phyloP scores from a whole-genome alignment of 35 echinoderm and acorn worm species.

The Hemicentrotus pulcherrimus region DNA sequence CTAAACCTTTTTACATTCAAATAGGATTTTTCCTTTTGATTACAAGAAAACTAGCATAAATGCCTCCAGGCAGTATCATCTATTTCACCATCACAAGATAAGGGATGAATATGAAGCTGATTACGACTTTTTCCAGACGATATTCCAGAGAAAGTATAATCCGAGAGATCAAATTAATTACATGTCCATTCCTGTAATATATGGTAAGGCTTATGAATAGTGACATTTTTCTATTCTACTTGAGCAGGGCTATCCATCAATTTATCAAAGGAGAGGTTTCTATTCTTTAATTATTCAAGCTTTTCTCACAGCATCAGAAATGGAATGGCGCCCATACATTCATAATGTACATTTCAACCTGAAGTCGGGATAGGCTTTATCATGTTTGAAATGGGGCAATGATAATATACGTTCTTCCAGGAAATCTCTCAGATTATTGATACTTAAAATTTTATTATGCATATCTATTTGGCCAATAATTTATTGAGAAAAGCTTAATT shows the following conservation, averaged over 20 bases:
- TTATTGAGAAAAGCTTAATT: too few species aligned
- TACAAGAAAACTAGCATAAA: not conserved
- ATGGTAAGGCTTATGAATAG: not conserved
- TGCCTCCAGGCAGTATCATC: not conserved
- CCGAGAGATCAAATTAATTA: not conserved
- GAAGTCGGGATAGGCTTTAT: not conserved
- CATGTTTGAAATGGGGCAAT: not conserved
- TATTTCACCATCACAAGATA: not conserved
- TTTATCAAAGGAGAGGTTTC: not conserved
- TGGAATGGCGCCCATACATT: not conserved
- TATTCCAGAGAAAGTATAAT: not conserved
- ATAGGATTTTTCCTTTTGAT: not conserved
- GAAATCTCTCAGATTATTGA: too few species aligned
- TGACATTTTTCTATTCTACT: not conserved
- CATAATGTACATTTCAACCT: not conserved
- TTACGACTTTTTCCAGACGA: not conserved
- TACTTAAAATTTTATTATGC: too few species aligned
- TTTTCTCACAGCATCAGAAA: not conserved
- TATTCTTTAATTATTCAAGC: not conserved
- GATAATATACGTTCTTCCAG: too few species aligned
- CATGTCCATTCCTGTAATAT: not conserved
- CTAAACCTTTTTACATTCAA: not conserved
- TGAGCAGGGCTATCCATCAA: not conserved
- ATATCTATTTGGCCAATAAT: too few species aligned
- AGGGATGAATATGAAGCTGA: not conserved